Percentiles rank a stretch among this genome's conserved stretches.
phyloP scores from a whole-genome alignment of 2,113 vertebrate genomes.

The Actenoides lindsayi region DNA sequence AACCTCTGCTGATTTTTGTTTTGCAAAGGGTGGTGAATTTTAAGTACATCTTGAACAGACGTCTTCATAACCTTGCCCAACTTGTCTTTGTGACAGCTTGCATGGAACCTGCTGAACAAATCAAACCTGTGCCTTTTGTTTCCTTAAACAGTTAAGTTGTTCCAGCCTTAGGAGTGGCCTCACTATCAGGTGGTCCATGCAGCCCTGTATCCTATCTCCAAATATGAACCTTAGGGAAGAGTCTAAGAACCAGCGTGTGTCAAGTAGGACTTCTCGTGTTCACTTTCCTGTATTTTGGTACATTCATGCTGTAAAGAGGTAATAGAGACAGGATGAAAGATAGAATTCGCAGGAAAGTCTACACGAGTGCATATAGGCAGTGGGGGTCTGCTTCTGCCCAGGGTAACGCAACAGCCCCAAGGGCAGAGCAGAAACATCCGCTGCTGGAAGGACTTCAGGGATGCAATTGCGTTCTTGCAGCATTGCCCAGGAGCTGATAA shows the following conservation, averaged over 20 bases:
- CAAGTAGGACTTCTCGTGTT: background rate
- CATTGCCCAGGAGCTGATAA: background rate
- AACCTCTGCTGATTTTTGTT: background rate
- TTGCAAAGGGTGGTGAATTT: background rate
- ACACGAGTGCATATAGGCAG: background rate
- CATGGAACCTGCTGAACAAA: background rate
- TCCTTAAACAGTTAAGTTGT: background rate
- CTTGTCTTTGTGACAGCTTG: background rate
- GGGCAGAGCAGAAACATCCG: background rate
- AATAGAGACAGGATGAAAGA: background rate
- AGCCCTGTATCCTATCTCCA: background rate
- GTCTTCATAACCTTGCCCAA: background rate
- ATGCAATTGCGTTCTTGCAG: background rate
- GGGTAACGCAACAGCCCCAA: background rate
- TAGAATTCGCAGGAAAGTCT: background rate
- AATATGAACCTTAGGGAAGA: background rate
- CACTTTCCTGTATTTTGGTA: background rate
- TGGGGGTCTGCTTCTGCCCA: background rate
- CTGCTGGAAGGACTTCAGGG: background rate
- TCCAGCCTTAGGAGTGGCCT: background rate
- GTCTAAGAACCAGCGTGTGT: background rate
- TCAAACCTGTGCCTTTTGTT: background rate
- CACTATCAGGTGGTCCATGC: background rate
- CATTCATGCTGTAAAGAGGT: background rate
- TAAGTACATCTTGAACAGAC: background rate